Conservation (phyloP, 2,113 vertebrate species). For the Phaethornis superciliosus region DNA sequence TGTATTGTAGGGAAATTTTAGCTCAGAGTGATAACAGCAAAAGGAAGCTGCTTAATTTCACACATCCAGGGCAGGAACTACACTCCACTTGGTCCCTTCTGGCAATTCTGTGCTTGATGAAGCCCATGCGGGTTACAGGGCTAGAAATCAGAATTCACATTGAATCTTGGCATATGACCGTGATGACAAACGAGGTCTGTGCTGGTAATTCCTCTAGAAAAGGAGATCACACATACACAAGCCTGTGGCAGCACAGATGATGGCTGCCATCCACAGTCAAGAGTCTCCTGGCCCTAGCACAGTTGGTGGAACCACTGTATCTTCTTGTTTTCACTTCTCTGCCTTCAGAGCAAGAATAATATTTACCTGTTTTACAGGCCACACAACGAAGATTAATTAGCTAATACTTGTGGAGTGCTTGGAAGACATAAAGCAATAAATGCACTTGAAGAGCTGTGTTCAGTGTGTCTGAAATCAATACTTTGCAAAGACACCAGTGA, state of each 20-base stretch:
- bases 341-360: not conserved
- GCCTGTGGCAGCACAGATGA: not conserved
- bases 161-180: not conserved
- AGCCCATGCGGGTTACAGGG: not conserved
- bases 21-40: not conserved
- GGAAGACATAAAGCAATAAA: not conserved
- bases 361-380: slow-evolving; percentile 2
- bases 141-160: not conserved
- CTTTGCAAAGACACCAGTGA: not conserved
- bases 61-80: not conserved
- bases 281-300: not conserved
- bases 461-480: not conserved
- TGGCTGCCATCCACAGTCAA: not conserved
- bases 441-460: not conserved
- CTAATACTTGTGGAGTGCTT: not conserved
- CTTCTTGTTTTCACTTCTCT: not conserved
- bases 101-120: not conserved
- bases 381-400: not conserved
- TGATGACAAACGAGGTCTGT: not conserved
- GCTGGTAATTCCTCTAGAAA: not conserved
- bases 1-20: not conserved
- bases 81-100: not conserved
- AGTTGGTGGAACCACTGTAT: not conserved
- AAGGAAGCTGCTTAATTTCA: not conserved
- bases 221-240: not conserved